A percentile compares a stretch with the other conserved stretches of the same genome.
Conservation (phyloP, 2,113 vertebrate species). For the Silurus asotus region DNA sequence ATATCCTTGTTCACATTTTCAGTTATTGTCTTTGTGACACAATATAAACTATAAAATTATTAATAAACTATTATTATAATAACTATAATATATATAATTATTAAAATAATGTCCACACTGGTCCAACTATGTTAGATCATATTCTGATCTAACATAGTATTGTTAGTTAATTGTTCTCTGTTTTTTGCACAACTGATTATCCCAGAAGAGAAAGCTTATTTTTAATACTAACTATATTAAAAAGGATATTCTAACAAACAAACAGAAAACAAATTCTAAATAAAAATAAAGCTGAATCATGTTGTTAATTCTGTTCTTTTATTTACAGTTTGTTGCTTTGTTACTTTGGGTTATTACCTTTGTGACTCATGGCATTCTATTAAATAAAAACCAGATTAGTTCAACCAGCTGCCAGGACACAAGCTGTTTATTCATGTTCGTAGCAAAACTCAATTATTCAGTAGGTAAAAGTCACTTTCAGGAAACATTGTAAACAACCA, state of each 20-base stretch:
- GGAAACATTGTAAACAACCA: neutral
- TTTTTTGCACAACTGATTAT: neutral
- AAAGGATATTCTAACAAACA: too few species aligned
- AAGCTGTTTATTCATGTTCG: neutral
- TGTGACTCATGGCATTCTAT: neutral
- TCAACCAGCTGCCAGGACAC: neutral
- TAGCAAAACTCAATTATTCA: neutral
- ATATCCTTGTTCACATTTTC: too few species aligned
- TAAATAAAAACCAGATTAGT: neutral
- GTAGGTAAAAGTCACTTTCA: neutral
- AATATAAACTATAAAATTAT: too few species aligned
- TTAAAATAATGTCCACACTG: too few species aligned
- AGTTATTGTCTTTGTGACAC: too few species aligned
- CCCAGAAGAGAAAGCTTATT: neutral
- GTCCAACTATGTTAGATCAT: too few species aligned
- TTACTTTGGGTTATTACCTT: too few species aligned
- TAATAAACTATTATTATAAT: too few species aligned
- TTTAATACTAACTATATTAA: neutral
- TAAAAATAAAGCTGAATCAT: too few species aligned
- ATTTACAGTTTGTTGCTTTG: neutral
- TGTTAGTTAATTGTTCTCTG: neutral
- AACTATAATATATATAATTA: too few species aligned
- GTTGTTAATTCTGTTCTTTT: neutral
- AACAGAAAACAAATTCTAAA: too few species aligned
- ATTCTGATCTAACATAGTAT: too few species aligned